Evolutionary conservation across 2,888 invertebrate species (phyloP), one percentile per base, ranked within the genome.

Genomic region (Harmothoe impar): DNA sequence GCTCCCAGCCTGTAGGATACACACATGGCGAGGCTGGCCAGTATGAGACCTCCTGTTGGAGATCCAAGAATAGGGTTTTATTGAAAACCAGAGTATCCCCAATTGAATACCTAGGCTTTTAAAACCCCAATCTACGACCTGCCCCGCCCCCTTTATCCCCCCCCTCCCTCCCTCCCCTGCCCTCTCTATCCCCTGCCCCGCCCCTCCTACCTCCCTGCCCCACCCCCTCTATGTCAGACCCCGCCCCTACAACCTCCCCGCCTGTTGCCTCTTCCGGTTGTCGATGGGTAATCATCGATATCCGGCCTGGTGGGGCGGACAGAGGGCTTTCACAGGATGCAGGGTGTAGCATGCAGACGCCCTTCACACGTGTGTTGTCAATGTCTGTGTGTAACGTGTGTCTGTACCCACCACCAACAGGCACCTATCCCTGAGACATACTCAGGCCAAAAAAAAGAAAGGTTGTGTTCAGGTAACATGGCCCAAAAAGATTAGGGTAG

Each of bases 231-330:
- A n/a, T n/a, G 20, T 20, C n/a, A 3, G 20, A 15, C n/a, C 20
- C 62, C 62, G 20, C 62, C 62, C 62, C n/a, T n/a, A n/a, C 62
- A 20, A n/a, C 62, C n/a, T 62, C 20, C 7, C 62, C 29, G 29
- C 25, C 72, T 3, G 29, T 0, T 12, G 72, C 17, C 15, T 15
- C 72, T 72, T 72, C 72, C 72, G 72, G 29, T 29, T 25, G 72
- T 72, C 72, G 72, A 72, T 72, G 29, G 68, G 25, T 72, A 72
- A 20, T 29, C 29, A 72, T 72, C 72, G 29, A 72, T 72, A 72
- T 29, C 72, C 72, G 5, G 72, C 72, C 72, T 29, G 72, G 17
- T 5, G 17, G 72, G n/a, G n/a, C 29, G 0, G 3, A 25, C 0
- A 7, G 25, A n/a, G 29, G 72, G 29, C 72, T 72, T 29, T 12